phyloP scores from a whole-genome alignment of 2,797 vertebrate species.

The Coracias cyanogaster region DNA sequence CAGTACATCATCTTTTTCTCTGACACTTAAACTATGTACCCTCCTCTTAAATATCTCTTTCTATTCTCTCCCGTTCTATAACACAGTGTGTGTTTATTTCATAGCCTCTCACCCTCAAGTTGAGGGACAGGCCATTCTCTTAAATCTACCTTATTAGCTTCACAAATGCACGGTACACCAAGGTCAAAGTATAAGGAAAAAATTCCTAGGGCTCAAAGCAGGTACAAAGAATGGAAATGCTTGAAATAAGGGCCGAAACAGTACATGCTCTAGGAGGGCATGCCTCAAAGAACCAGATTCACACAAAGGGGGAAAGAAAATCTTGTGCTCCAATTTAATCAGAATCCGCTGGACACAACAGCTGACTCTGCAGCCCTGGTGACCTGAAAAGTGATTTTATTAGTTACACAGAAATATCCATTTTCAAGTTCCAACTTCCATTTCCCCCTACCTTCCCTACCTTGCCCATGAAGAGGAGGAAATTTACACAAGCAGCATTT shows the following conservation, averaged over 20 bases:
- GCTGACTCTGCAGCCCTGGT: constrained; percentile 13
- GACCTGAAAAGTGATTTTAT: constrained; percentile 46
- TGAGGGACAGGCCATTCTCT: constrained; percentile 26
- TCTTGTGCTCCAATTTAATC: background rate
- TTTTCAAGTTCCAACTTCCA: constrained; percentile 1
- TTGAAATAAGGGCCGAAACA: constrained; percentile 53
- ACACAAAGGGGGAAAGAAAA: constrained; percentile 37
- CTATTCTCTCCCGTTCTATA: background rate
- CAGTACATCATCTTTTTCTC: background rate
- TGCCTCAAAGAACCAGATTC: constrained; percentile 41
- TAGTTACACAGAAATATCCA: background rate
- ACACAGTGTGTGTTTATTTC: background rate
- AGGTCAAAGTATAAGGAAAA: constrained; percentile 40
- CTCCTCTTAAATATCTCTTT: background rate
- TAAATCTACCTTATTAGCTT: constrained; percentile 48
- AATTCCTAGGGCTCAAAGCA: constrained; percentile 11
- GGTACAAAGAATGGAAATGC: constrained; percentile 26
- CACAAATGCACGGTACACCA: background rate
- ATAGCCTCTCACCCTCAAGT: constrained; percentile 10
- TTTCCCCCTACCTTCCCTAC: background rate
- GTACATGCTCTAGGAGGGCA: constrained; percentile 29
- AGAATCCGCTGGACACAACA: constrained; percentile 50
- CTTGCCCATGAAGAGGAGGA: background rate
- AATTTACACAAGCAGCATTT: background rate
- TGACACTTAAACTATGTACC: background rate